These are phyloP conservation scores for Lampris incognitus DNA, from an alignment of 2,113 vertebrate species.

Conservation along the genomic window DNA sequence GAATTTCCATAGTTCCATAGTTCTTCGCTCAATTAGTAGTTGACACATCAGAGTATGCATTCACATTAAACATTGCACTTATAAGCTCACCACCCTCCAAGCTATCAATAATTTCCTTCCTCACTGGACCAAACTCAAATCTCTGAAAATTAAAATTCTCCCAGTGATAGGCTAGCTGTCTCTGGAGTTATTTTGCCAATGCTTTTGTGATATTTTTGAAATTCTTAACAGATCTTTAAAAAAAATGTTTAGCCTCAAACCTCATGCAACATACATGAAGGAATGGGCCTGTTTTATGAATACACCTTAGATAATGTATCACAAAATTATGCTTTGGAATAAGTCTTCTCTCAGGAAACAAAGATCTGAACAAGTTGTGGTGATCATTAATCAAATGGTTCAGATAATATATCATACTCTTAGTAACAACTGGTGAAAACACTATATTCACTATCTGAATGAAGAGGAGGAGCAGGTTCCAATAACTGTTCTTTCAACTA, in stretches of 20 bases:
- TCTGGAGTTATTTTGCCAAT: constrained; percentile 13
- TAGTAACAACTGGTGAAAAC: constrained; percentile 3
- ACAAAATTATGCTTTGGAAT: no score
- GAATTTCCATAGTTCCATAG: no score
- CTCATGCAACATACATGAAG: neutral
- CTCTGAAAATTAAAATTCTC: constrained; percentile 38
- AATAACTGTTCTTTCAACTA: neutral
- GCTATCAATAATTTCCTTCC: neutral
- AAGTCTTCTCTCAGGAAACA: no score
- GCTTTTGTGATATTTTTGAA: no score
- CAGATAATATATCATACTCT: neutral
- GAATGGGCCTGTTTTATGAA: neutral
- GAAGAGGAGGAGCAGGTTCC: no score
- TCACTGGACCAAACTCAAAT: constrained; percentile 34
- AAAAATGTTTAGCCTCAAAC: neutral
- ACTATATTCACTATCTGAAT: neutral
- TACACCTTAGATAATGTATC: no score
- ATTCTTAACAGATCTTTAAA: no score
- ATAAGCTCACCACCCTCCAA: neutral
- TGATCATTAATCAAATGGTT: no score
- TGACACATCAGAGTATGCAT: neutral
- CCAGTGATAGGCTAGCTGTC: constrained; percentile 19
- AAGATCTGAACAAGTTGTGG: no score
- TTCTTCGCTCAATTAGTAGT: neutral
- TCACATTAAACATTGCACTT: neutral